Conservation (phyloP, 2,113 vertebrate species). For the Podarcis cretensis region DNA sequence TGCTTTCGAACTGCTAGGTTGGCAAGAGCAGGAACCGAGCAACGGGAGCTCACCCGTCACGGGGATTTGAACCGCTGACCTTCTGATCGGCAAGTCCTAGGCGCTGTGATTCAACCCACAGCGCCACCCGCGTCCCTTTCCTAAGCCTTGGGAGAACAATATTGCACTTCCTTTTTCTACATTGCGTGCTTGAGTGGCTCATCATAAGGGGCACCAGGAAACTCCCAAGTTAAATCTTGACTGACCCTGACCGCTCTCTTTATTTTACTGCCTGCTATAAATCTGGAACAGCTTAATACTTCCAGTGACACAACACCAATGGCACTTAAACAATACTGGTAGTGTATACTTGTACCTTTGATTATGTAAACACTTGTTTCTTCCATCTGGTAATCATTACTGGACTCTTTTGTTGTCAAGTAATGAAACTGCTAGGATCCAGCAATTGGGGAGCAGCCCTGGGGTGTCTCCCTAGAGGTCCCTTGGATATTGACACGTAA, state of each 20-base stretch:
- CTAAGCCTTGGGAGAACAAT: not conserved
- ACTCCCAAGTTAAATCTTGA: not conserved
- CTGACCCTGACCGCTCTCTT: not conserved
- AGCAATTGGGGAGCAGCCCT: too few relatives aligned
- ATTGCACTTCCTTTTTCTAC: not conserved
- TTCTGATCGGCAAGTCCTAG: too few relatives aligned
- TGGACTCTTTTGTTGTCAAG: too few relatives aligned
- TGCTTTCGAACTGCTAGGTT: too few relatives aligned
- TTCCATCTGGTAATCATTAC: not conserved
- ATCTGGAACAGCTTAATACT: not conserved
- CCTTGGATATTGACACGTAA: not conserved
- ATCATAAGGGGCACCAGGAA: not conserved
- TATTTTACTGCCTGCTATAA: not conserved
- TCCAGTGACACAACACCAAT: not conserved
- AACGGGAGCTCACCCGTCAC: too few relatives aligned
- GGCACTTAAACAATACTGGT: not conserved
- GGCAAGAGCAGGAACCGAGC: too few relatives aligned
- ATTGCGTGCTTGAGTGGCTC: not conserved
- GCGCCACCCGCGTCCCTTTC: too few relatives aligned
- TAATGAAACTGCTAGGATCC: too few relatives aligned
- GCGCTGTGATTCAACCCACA: too few relatives aligned
- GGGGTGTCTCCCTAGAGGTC: too few relatives aligned
- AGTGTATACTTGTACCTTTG: not conserved
- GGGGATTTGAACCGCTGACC: too few relatives aligned
- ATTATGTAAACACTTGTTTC: too few relatives aligned